phyloP scores from a whole-genome alignment of 1,140 invertebrate genomes.

The Camponotus pennsylvanicus region DNA sequence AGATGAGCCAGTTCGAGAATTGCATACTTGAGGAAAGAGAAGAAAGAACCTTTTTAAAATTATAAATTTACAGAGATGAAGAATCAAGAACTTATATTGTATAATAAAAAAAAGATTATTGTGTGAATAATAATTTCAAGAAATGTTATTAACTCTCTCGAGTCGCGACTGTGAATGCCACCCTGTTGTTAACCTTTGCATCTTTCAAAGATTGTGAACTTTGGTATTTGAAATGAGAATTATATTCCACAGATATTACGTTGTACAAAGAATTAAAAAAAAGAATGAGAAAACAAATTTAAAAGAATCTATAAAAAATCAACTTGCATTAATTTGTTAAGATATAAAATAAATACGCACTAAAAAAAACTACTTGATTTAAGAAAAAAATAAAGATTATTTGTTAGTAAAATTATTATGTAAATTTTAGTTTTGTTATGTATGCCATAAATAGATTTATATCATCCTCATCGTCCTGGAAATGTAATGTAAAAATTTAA shows the following conservation, averaged over 20 bases:
- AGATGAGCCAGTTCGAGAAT: constrained; percentile 10
- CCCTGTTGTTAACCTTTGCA: constrained; percentile 2
- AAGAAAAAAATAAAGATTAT: not conserved
- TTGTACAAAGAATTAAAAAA: not conserved
- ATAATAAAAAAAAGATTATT: not conserved
- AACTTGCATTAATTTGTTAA: not conserved
- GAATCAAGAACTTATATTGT: not conserved
- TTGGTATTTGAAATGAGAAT: constrained; percentile 17
- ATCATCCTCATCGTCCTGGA: not conserved
- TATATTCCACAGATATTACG: not conserved
- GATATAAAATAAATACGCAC: not conserved
- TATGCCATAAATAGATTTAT: too few species aligned
- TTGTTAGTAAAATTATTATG: not conserved
- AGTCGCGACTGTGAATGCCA: constrained; percentile 2
- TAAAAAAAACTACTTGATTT: not conserved
- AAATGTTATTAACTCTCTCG: not conserved
- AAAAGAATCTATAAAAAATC: not conserved
- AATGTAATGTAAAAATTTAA: constrained; percentile 10
- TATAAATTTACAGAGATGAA: not conserved
- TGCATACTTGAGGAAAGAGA: not conserved
- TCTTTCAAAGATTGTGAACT: constrained; percentile 16
- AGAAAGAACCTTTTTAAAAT: not conserved
- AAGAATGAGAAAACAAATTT: not conserved
- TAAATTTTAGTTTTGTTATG: not conserved
- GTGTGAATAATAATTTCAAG: constrained; percentile 9